Evolutionary conservation across 2,888 invertebrate species (phyloP), one percentile per base, ranked within the genome.

Genomic region (Theretra japonica): DNA sequence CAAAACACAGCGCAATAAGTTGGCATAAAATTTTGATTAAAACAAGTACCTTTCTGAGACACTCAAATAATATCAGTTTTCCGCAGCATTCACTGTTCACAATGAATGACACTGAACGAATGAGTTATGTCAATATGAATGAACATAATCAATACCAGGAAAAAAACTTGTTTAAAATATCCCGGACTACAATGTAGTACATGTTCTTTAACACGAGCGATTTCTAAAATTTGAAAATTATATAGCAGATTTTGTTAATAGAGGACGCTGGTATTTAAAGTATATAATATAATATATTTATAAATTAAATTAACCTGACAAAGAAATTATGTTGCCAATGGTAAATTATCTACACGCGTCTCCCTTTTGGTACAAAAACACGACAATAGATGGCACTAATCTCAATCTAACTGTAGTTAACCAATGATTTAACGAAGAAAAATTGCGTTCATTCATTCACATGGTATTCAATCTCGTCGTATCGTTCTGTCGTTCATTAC

Each of bases 31-130:
- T 1, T 21, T 4, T 41, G 41, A 41, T n/a, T 8, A 17, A 4
- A 21, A n/a, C 2, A 4, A 62, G 33, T 62, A 62, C 41, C 33
- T 62, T 21, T 41, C 33, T 59, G 59, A 41, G 4, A 8, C 15
- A 33, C 11, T 62, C 41, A 41, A 59, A 15, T 41, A 11, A 2
- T 28, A 28, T 2, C 28, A 41, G 41, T 41, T 41, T 41, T 41
- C 41, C 41, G 15, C 41, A 59, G 28, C 25, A 28, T 6, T 25
- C 5, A 41, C 21, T 15, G 1, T 11, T 0, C n/a, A 4, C 62
- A 11, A 41, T 41, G 62, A 41, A 62, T 41, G 41, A 62, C n/a
- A 62, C 62, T 21, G 62, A 41, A n/a, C 62, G 62, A 62, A 62
- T 62, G 41, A 41, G 41, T 62, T 41, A 62, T 41, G n/a, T 33